Conservation (phyloP, 2,888 invertebrate genomes). For the Neoitamus cyanurus region DNA sequence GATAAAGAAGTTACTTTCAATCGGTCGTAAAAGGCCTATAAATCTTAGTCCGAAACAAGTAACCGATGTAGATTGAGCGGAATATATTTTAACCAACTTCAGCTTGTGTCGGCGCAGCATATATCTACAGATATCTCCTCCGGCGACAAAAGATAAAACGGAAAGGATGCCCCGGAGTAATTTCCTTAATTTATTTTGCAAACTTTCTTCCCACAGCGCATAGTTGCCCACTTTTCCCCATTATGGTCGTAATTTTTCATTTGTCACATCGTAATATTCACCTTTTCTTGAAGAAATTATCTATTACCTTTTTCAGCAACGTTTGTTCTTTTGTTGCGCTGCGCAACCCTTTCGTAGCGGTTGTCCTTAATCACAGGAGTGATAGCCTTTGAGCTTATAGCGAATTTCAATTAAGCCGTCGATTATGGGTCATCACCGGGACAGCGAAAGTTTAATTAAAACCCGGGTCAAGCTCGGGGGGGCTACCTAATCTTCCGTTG, state of each 20-base stretch:
- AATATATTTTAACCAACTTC: background rate
- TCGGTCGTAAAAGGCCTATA: constrained; percentile 25
- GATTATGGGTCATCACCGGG: constrained; percentile 8
- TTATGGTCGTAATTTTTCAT: constrained; percentile 21
- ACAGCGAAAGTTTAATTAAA: constrained; percentile 34
- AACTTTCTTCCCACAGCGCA: background rate
- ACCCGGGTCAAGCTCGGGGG: background rate
- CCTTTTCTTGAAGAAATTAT: background rate
- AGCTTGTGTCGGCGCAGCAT: background rate
- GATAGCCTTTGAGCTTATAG: constrained; percentile 28
- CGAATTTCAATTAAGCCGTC: constrained; percentile 34
- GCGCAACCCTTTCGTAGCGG: background rate
- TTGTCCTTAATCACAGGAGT: constrained; percentile 18
- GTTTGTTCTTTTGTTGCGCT: background rate
- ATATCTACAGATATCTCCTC: background rate
- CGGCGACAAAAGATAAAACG: background rate
- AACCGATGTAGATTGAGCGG: background rate
- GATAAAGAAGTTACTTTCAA: constrained; percentile 35
- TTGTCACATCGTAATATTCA: background rate
- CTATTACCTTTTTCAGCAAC: background rate
- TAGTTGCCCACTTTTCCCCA: constrained; percentile 27
- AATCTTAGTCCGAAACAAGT: constrained; percentile 25
- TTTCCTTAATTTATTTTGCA: constrained; percentile 5
- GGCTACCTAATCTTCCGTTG: background rate
- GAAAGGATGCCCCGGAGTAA: background rate